phyloP scores from a whole-genome alignment of 2,113 vertebrate species.

The Bubo bubo region DNA sequence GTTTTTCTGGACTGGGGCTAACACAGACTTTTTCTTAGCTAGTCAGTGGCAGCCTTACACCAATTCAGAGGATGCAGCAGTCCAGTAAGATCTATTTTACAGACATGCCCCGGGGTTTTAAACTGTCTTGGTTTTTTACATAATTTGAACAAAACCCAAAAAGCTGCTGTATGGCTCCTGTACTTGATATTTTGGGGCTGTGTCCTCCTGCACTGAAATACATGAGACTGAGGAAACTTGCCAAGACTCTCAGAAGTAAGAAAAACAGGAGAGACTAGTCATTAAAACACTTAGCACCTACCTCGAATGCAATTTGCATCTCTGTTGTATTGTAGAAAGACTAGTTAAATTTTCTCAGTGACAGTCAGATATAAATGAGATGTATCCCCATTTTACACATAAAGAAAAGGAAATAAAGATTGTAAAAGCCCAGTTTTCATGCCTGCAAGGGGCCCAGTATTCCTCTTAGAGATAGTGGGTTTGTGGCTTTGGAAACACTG shows the following conservation, averaged over 20 bases:
- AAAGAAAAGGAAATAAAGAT: neutral
- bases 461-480: neutral
- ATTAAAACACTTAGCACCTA: slow-evolving; percentile 14
- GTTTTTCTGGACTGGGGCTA: neutral
- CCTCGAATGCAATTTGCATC: neutral
- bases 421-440: neutral
- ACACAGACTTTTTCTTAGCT: neutral
- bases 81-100: neutral
- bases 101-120: neutral
- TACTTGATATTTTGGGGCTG: neutral
- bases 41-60: neutral
- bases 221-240: neutral
- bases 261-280: neutral
- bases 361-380: neutral
- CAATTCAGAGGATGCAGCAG: neutral
- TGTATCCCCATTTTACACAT: neutral
- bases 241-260: neutral
- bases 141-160: neutral
- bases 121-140: neutral
- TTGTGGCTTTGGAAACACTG: neutral
- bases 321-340: neutral
- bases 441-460: neutral
- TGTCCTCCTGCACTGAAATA: neutral
- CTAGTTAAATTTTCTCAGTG: neutral
- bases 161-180: neutral